Evolutionary conservation across 2,888 invertebrate genomes (phyloP).

Genomic region (Cantharis rufa): DNA sequence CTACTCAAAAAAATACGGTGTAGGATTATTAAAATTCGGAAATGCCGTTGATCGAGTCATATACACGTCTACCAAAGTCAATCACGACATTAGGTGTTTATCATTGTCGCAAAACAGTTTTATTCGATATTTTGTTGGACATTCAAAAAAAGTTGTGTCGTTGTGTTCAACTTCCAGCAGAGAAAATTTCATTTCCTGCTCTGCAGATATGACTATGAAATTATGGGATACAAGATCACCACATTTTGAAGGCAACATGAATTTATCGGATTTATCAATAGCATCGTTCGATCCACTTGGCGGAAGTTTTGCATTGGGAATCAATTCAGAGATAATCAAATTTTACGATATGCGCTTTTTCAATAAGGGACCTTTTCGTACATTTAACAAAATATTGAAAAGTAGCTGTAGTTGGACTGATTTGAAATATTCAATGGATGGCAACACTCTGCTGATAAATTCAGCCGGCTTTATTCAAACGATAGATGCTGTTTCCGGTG

Average conservation of each 20-base stretch:
- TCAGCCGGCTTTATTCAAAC: conserved; percentile 95
- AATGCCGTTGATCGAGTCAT: conserved; percentile 98
- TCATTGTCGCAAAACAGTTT: conserved; percentile 99
- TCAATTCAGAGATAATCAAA: conserved; percentile 96
- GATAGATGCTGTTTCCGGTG: conserved; percentile 98
- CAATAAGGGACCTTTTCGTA: conserved; percentile 97
- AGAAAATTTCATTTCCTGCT: conserved; percentile 97
- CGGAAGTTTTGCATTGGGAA: conserved; percentile 94
- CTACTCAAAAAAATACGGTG: conserved; percentile 99
- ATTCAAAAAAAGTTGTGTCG: conserved; percentile 95
- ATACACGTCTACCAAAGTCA: conserved; percentile 99
- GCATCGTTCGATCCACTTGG: conserved; percentile 99
- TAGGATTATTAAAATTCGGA: conserved; percentile 97
- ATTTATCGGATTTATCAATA: conserved; percentile 91
- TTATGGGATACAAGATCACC: conserved; percentile 98
- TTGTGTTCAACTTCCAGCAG: conserved; percentile 96
- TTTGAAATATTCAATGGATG: conserved; percentile 95
- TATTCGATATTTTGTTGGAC: conserved; percentile 96
- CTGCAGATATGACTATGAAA: conserved; percentile 93
- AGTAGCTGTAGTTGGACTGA: conserved; percentile 99
- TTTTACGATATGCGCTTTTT: conserved; percentile 96
- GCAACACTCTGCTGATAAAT: conserved; percentile 95
- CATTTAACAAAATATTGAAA: conserved; percentile 92
- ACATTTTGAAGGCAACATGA: conserved; percentile 98
- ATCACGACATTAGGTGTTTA: conserved; percentile 97